A percentile compares a stretch with the other conserved stretches of the same genome.
These are phyloP conservation scores for Xenopus tropicalis DNA, from an alignment of 2,113 vertebrate species.

Conservation along the genomic window UCB_Xtro_10.0 CM004444.2:83116501-83117000, in stretches of 20 bases:
- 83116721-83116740: too few species aligned
- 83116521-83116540: conserved; percentile 4
- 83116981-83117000: conserved; percentile 20
- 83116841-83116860: too few species aligned
- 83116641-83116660: neutral
- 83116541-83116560: neutral
- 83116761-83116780: too few species aligned
- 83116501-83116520: conserved; percentile 1
- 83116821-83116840: too few species aligned
- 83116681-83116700: neutral
- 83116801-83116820: too few species aligned
- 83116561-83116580: neutral
- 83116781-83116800: too few species aligned
- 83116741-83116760: too few species aligned
- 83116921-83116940: neutral
- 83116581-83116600: neutral
- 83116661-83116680: neutral
- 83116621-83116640: neutral
- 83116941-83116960: conserved; percentile 24
- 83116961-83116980: neutral
- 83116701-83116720: neutral
- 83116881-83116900: neutral
- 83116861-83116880: too few species aligned
- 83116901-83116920: neutral
- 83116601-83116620: neutral